Base-by-base conservation (phyloP, 2,888 invertebrate genomes). In the Bellardia bayeri region DNA sequence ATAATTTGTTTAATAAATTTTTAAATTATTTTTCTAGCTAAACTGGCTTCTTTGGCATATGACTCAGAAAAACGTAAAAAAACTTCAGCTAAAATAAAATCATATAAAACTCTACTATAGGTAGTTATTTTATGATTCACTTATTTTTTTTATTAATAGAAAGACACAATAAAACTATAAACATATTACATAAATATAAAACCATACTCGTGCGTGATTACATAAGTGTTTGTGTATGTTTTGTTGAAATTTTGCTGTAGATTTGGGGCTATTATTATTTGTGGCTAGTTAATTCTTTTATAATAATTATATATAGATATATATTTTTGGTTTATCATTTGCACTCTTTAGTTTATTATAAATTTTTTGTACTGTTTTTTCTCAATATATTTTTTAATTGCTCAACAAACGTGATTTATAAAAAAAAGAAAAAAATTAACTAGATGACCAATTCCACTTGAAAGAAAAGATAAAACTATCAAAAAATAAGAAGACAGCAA, bases 321-420 rank as follows among this genome's bases (percentile, higher is more conserved):
- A 40, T 68, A 40, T 64, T 23, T 13, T 16, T 56, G 6, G 37
- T 37, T 74, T 61, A 14, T 30, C 14, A 16, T 79, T 79, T 79
- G 79, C 68, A 68, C 79, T 79, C 14, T 58, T 63, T 79, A 37
- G 13, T 56, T 78, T 45, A 51, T 16, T 56, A 78, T 56, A 54
- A 66, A 2, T 40, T 79, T 68, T 54, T 66, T 40, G 2, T 7
- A 1, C n/a, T 16, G 30, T 72, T 63, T 75, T 14, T 79, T 72
- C 8, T 76, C 54, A 76, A 66, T 81, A 66, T 66, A 54, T 78
- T 64, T 72, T 68, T 80, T 75, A 75, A 71, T 76, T 80, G 58
- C 54, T 54, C 33, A 81, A 85, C 56, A 75, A 85, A 81, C 80
- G 81, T 85, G 85, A 85, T 69, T 75, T 33, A 16, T 33, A 42